Conservation (phyloP, 1,140 invertebrate genomes). For the Octopus sinensis region DNA sequence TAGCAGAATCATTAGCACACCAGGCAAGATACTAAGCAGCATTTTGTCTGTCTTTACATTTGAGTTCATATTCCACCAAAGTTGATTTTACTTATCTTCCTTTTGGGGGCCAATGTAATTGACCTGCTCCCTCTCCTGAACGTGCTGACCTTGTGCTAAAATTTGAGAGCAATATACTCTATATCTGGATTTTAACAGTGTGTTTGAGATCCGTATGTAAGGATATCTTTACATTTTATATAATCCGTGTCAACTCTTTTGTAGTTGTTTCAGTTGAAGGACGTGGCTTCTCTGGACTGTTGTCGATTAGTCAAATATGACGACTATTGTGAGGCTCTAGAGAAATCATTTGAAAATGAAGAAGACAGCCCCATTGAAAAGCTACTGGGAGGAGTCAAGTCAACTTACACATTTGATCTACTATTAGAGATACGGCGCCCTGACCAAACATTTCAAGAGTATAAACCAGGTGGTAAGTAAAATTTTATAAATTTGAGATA, state of each 20-base stretch:
- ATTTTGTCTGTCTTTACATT: too few relatives aligned
- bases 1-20: too few relatives aligned
- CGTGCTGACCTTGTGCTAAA: too few relatives aligned
- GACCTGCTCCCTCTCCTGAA: too few relatives aligned
- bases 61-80: too few relatives aligned
- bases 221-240: neutral
- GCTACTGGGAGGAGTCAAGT: conserved; percentile 58
- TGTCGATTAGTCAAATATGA: conserved; percentile 76
- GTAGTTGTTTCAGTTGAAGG: conserved; percentile 64
- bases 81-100: too few relatives aligned
- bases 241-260: conserved; percentile 19
- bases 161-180: too few relatives aligned
- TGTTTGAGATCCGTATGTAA: too few relatives aligned
- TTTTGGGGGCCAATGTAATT: too few relatives aligned
- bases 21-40: too few relatives aligned
- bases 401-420: conserved; percentile 63
- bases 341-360: conserved; percentile 70
- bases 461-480: conserved; percentile 64
- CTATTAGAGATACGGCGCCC: conserved; percentile 69
- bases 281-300: conserved; percentile 64
- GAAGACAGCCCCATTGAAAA: conserved; percentile 60
- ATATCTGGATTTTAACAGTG: too few relatives aligned
- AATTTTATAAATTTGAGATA: neutral
- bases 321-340: conserved; percentile 67
- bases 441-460: conserved; percentile 67